Evolutionary conservation across 2,888 invertebrate genomes (phyloP), one percentile per base, ranked within the genome.

Genomic region (Platypus cylindrus): DNA sequence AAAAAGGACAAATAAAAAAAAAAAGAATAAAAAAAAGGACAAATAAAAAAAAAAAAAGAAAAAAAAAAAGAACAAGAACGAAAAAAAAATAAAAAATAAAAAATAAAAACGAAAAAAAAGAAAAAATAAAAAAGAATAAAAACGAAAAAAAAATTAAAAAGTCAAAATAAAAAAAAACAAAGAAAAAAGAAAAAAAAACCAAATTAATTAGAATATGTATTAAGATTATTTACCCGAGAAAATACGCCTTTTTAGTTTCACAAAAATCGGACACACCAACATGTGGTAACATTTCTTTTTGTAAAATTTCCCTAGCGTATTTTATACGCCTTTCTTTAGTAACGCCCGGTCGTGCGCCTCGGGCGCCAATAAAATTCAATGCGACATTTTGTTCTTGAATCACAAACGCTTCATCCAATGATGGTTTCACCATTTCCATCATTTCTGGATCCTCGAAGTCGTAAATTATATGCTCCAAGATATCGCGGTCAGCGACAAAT

Each of bases 371-470:
- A 53, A 99, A 99, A 64, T 95, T 98, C 12, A 98, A 67, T 0
- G 98, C 98, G 3, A 98, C 94, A 66, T 87, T 94, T 62, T 98
- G 98, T 59, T 99, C 98, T 30, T 44, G 44, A 26, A 44, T 44
- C 11, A 44, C 44, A 36, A 44, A 44, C 11, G 44, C 44, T 32
- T 44, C 44, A 23, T 44, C 44, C 27, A 44, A 30, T 2, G 41
- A 41, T 8, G 44, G 44, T 31, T 44, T 44, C 2, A 66, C 95
- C 95, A 99, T 97, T 73, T 99, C 98, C 97, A 99, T 98, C 95
- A 99, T 97, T 69, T 99, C 98, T 5, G 94, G 97, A 65, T 99
- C 98, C 63, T 98, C 95, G 65, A 98, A 98, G 59, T 99, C 98
- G 60, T 99, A 99, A 53, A 99, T 98, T 43, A 99, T 98, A 55